These are phyloP conservation scores for Piliocolobus tephrosceles DNA, from an alignment of 2,113 vertebrate species.

Conservation along the genomic window DNA sequence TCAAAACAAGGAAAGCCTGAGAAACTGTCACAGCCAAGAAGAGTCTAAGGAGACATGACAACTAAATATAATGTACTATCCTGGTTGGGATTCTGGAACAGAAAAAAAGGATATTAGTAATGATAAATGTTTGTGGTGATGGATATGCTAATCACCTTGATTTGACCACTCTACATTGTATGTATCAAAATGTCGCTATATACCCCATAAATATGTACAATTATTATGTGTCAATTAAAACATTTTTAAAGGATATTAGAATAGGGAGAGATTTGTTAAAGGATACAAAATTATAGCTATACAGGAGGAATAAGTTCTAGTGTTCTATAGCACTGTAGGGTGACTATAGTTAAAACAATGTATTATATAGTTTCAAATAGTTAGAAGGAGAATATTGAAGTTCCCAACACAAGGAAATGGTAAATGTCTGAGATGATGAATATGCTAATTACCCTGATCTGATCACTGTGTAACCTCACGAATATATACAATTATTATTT, in stretches of 20 bases:
- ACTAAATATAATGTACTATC: neutral
- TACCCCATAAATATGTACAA: neutral
- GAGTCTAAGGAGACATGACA: neutral
- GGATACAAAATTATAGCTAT: neutral
- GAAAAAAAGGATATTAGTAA: neutral
- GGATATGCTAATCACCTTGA: neutral
- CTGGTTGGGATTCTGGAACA: neutral
- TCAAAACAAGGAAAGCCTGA: slow-evolving; percentile 6
- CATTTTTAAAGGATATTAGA: neutral
- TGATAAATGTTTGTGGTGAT: neutral
- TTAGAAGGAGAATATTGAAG: neutral
- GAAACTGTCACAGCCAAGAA: neutral
- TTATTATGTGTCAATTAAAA: neutral
- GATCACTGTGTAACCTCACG: neutral
- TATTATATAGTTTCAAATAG: neutral
- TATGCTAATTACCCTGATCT: neutral
- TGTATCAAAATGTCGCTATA: neutral
- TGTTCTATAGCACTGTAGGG: neutral
- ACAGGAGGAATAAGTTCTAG: neutral
- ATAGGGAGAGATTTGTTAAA: neutral
- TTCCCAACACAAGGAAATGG: neutral
- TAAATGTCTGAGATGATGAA: neutral
- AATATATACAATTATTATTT: neutral
- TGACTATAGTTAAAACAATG: neutral
- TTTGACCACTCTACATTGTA: neutral